A percentile compares a stretch with the other conserved stretches of the same genome.
phyloP scores from a whole-genome alignment of 2,888 invertebrate species.

The Pseudanteris insignis region DNA sequence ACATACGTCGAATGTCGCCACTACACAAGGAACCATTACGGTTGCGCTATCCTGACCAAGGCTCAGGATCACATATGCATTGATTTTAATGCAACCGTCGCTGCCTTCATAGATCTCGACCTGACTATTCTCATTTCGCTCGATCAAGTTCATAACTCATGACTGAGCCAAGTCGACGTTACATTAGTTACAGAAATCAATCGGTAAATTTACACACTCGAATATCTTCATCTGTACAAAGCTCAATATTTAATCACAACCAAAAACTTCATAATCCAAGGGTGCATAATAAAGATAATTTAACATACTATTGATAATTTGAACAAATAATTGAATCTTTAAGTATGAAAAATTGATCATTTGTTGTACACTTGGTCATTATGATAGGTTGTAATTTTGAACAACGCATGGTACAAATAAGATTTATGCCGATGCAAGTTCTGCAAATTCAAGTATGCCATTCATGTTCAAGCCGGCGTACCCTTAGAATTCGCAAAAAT shows the following conservation, averaged over 20 bases:
- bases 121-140: conserved; percentile 52
- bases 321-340: too few species aligned
- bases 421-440: conserved; percentile 41
- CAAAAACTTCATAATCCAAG: too few species aligned
- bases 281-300: too few species aligned
- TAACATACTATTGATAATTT: too few species aligned
- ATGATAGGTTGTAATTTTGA: neutral
- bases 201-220: conserved; percentile 15
- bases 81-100: conserved; percentile 56
- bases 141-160: conserved; percentile 52
- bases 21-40: conserved; percentile 67
- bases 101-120: conserved; percentile 62
- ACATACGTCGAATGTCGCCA: conserved; percentile 65
- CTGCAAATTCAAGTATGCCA: conserved; percentile 41
- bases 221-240: conserved; percentile 25
- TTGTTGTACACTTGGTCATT: neutral
- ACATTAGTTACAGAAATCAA: conserved; percentile 14
- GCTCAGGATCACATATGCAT: conserved; percentile 63
- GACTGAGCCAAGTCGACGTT: conserved; percentile 50
- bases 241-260: too few species aligned
- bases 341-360: too few species aligned
- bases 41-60: conserved; percentile 66
- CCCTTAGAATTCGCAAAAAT: conserved; percentile 34
- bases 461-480: conserved; percentile 9
- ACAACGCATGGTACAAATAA: conserved; percentile 17